Evolutionary conservation across 2,113 vertebrate species (phyloP).

Genomic region (Pollachius pollachius): DNA sequence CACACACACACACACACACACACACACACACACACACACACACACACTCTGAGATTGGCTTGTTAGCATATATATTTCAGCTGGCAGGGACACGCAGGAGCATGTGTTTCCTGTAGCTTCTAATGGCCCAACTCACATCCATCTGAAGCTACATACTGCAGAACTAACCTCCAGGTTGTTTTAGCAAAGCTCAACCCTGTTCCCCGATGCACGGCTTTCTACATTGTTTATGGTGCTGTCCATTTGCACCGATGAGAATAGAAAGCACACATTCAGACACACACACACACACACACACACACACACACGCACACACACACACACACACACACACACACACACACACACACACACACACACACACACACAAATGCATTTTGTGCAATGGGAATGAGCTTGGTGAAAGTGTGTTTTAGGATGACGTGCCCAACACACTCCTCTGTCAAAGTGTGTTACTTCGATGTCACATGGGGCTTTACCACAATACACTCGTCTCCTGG

Average conservation of each 20-base stretch:
- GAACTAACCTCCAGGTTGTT: constrained; percentile 38
- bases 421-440: constrained; percentile 4
- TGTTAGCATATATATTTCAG: too few species aligned
- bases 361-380: constrained; percentile 28
- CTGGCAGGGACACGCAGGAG: constrained; percentile 26
- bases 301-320: too few species aligned
- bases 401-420: constrained; percentile 12
- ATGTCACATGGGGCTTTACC: constrained; percentile 21
- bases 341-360: too few species aligned
- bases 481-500: constrained; percentile 30
- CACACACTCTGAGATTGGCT: constrained; percentile 19
- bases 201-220: too few species aligned
- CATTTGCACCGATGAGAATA: too few species aligned
- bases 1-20: constrained; percentile 6
- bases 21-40: constrained; percentile 28
- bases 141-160: too few species aligned
- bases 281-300: too few species aligned
- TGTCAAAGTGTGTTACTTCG: constrained; percentile 25
- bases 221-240: too few species aligned
- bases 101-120: constrained; percentile 20
- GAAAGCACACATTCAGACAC: too few species aligned
- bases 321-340: too few species aligned
- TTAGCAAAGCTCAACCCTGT: constrained; percentile 19
- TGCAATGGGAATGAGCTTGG: constrained; percentile 21
- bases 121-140: neutral